Conservation (phyloP, 2,113 vertebrate species). For the Microtus oregoni region DNA sequence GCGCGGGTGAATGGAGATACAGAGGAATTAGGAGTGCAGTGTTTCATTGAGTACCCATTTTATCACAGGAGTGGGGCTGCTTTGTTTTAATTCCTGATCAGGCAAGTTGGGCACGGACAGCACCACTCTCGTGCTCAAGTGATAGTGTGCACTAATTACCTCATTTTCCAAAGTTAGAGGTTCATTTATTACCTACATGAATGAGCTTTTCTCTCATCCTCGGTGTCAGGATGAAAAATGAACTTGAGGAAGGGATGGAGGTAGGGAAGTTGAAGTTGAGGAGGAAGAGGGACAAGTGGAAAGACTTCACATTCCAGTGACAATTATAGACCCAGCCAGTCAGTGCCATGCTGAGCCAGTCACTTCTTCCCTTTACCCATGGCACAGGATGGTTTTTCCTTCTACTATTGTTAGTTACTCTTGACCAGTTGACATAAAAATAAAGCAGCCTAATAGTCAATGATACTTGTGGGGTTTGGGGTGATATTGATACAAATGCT, state of each 20-base stretch:
- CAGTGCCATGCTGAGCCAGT: not conserved
- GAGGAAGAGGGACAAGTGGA: fast-evolving
- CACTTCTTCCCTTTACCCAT: not conserved
- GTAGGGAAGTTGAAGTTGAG: not conserved
- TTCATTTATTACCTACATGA: conserved; percentile 68
- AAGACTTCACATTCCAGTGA: not conserved
- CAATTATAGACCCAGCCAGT: not conserved
- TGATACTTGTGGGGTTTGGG: not conserved
- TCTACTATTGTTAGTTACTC: not conserved
- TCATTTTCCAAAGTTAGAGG: conserved; percentile 59
- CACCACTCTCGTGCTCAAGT: conserved; percentile 48
- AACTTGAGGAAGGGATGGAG: conserved; percentile 59
- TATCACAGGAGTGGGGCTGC: conserved; percentile 58
- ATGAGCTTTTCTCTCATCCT: conserved; percentile 60
- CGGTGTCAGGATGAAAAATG: conserved; percentile 53
- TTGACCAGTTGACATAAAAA: not conserved
- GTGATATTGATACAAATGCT: not conserved
- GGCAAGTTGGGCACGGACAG: conserved; percentile 40
- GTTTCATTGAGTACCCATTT: conserved; percentile 71
- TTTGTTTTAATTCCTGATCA: conserved; percentile 72
- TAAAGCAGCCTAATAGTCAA: not conserved
- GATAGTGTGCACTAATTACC: conserved; percentile 73
- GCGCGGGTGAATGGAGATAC: conserved; percentile 59
- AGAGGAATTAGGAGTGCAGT: conserved; percentile 50
- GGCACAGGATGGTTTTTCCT: not conserved